Evolutionary conservation across 2,113 vertebrate species (phyloP), one percentile per base, ranked within the genome.

Genomic region (Esox niger): DNA sequence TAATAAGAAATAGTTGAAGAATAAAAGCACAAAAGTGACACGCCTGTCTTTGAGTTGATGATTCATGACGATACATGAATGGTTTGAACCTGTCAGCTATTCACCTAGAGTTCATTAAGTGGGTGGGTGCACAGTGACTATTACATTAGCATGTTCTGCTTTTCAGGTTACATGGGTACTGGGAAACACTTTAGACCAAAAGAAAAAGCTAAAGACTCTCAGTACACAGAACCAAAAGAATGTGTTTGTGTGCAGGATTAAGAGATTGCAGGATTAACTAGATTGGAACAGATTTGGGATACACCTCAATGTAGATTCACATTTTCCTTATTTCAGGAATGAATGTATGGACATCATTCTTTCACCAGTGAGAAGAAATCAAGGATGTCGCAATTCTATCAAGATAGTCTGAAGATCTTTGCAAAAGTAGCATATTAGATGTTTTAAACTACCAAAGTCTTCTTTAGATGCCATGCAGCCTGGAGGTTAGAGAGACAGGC

Each of bases 261-360:
- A 83, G 60, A 81, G 80, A 82, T 85, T 84, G 75, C 62, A 47
- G 83, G 87, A 86, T 88, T 87, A 87, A 55, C 70, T 62, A 64
- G 70, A 74, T 64, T 77, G 25, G 7, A 38, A 23, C 64, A 49
- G 32, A 68, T 17, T 70, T 70, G 58, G 74, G 69, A 46, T 66
- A 47, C 23, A 4, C 68, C 58, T 38, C 76, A 4, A 59, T n/a
- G 7, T 17, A 29, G 27, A 59, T 31, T 17, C 17, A 2, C 7
- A 29, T 59, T 27, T 27, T 32, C 17, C 57, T 59, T 29, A n/a
- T 64, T 74, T 76, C 47, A 63, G 71, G 73, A 80, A 69, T 29
- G 59, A 79, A 49, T 63, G 13, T 38, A 38, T 13, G 13, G 35
- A 38, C 9, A 8, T 38, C 10, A 38, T 38, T 38, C 35, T 38